phyloP scores from a whole-genome alignment of 1,140 invertebrate genomes.

The Calliphora vicina region DNA sequence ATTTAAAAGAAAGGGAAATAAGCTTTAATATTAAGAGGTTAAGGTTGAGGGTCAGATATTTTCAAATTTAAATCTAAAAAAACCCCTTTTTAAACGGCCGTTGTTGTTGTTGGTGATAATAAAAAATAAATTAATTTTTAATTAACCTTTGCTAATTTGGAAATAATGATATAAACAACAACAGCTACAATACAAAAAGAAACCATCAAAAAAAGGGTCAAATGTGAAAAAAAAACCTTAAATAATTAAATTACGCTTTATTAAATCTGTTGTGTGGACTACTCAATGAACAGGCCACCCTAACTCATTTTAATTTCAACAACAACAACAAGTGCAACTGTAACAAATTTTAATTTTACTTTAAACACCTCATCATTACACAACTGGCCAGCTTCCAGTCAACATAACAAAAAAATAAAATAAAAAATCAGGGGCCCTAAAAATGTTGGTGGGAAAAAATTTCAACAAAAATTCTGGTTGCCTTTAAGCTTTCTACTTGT shows the following conservation, averaged over 20 bases:
- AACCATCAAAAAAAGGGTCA: neutral
- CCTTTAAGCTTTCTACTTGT: no score
- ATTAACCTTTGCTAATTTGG: constrained; percentile 32
- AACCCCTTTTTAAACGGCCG: no score
- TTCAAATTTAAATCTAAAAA: no score
- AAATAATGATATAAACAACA: neutral
- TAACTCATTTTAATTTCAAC: neutral
- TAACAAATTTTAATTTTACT: neutral
- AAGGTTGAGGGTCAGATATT: no score
- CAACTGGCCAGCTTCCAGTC: neutral
- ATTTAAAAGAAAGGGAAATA: no score
- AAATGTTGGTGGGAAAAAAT: neutral
- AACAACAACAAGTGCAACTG: neutral
- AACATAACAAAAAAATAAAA: neutral
- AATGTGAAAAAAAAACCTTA: neutral
- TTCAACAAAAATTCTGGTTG: neutral
- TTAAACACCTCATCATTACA: neutral
- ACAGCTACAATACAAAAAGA: neutral
- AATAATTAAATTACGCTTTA: neutral
- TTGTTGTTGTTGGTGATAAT: no score
- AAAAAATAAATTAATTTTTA: constrained; percentile 32
- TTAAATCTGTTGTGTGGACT: neutral
- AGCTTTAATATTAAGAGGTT: no score
- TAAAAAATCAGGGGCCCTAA: neutral
- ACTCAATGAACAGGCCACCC: neutral